Conservation (phyloP, 2,113 vertebrate species). For the Argyrosomus japonicus region DNA sequence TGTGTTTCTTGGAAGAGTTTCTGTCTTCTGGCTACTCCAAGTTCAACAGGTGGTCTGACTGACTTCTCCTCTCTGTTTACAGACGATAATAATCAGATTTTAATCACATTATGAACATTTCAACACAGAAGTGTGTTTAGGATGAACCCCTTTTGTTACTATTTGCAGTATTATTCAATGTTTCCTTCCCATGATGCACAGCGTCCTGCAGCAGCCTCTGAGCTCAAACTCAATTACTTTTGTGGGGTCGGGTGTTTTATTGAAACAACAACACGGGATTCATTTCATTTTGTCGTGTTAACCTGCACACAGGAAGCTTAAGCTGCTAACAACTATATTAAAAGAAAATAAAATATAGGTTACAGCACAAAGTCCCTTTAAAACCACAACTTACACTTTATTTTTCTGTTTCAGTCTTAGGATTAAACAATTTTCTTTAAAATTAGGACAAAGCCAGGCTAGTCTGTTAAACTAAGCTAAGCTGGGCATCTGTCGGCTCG, state of each 20-base stretch:
- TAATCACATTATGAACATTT: not conserved
- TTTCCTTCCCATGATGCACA: not conserved
- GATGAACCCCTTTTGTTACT: not conserved
- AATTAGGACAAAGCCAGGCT: not conserved
- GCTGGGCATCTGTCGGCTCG: no score
- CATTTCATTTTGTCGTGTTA: no score
- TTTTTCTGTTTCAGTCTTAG: not conserved
- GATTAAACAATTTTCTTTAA: not conserved
- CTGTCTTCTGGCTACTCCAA: not conserved
- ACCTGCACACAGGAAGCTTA: no score
- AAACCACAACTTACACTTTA: not conserved
- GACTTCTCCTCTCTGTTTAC: constrained; percentile 11
- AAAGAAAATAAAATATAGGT: not conserved
- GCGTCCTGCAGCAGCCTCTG: not conserved
- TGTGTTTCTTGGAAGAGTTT: constrained; percentile 55
- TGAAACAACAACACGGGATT: not conserved
- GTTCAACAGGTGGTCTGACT: constrained; percentile 45
- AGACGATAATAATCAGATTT: constrained; percentile 8
- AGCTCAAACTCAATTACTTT: not conserved
- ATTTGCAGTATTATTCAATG: not conserved
- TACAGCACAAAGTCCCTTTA: not conserved
- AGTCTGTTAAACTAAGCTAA: not conserved
- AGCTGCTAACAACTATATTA: no score
- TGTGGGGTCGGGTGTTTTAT: not conserved
- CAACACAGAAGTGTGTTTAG: not conserved